Evolutionary conservation across 2,888 invertebrate species (phyloP).

Genomic region (Pheosia gnoma): DNA sequence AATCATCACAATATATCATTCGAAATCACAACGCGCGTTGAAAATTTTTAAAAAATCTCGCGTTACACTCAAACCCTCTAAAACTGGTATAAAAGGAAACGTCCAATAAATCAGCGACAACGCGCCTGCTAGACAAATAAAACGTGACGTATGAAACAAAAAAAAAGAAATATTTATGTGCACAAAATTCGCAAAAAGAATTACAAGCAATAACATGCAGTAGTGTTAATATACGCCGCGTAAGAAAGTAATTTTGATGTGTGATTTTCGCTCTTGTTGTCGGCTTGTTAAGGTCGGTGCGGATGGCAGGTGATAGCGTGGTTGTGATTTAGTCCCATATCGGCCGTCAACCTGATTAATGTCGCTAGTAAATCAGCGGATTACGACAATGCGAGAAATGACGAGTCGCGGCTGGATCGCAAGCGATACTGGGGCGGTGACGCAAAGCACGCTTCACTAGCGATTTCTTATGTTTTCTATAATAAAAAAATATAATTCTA

Average conservation of each 20-base stretch:
- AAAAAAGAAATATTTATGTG: slow-evolving; percentile 53
- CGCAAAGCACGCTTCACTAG: slow-evolving; percentile 27
- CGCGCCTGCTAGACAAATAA: slow-evolving; percentile 71
- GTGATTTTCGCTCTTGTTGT: slow-evolving; percentile 49
- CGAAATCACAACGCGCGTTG: slow-evolving; percentile 52
- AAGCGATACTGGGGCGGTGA: slow-evolving; percentile 57
- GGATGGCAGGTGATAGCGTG: slow-evolving; percentile 57
- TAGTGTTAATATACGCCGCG: slow-evolving; percentile 68
- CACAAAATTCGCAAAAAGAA: slow-evolving; percentile 80
- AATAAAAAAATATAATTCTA: too few relatives aligned
- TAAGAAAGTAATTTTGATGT: slow-evolving; percentile 27
- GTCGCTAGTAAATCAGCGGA: slow-evolving; percentile 83
- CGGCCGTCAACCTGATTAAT: slow-evolving; percentile 84
- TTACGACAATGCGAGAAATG: slow-evolving; percentile 85
- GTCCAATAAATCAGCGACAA: slow-evolving; percentile 69
- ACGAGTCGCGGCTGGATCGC: slow-evolving; percentile 81
- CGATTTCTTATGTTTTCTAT: slow-evolving; percentile 8
- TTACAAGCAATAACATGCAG: slow-evolving; percentile 82
- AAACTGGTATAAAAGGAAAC: slow-evolving; percentile 71
- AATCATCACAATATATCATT: slow-evolving; percentile 59
- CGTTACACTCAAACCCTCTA: slow-evolving; percentile 70
- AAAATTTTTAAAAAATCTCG: slow-evolving; percentile 54
- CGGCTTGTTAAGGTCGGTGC: slow-evolving; percentile 49
- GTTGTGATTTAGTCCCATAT: slow-evolving; percentile 81
- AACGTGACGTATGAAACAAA: slow-evolving; percentile 64